Percentiles rank a stretch among this genome's conserved stretches.
phyloP scores from a whole-genome alignment of 2,113 vertebrate species.

The Poecilia latipinna region DNA sequence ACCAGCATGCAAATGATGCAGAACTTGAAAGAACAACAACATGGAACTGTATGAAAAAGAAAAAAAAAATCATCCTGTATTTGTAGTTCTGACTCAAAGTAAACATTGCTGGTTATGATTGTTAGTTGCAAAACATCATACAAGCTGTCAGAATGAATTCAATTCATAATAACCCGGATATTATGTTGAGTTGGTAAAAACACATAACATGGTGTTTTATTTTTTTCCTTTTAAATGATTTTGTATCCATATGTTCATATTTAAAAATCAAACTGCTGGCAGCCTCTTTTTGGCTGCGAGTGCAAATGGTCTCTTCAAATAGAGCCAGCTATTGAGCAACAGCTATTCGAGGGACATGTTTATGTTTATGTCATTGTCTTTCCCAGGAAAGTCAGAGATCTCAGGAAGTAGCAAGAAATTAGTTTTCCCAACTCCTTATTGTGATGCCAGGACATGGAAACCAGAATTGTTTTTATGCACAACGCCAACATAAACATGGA shows the following conservation, averaged over 20 bases:
- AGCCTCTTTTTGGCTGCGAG: constrained; percentile 10
- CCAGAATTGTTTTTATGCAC: constrained; percentile 7
- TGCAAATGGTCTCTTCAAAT: constrained; percentile 3
- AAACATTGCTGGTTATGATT: constrained; percentile 37
- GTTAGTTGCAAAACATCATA: constrained; percentile 12
- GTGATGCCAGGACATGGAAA: constrained; percentile 18
- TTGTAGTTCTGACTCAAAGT: background rate
- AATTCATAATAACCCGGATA: constrained; percentile 18
- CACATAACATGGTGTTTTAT: constrained; percentile 2
- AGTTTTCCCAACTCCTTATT: constrained; percentile 29
- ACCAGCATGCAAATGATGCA: background rate
- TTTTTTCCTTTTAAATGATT: constrained; percentile 4
- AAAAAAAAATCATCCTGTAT: background rate
- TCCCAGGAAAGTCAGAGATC: constrained; percentile 18
- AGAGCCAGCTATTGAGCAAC: constrained; percentile 37
- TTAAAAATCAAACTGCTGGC: constrained; percentile 19
- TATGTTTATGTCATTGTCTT: constrained; percentile 52
- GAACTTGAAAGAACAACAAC: background rate
- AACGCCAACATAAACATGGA: constrained; percentile 7
- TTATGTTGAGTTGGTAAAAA: constrained; percentile 6
- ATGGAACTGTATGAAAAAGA: background rate
- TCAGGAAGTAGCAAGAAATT: constrained; percentile 13
- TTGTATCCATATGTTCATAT: constrained; percentile 45
- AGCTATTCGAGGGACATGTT: constrained; percentile 34
- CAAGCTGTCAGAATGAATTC: constrained; percentile 12